phyloP scores from a whole-genome alignment of 2,113 vertebrate species.

The Onychorhynchus coronatus region DNA sequence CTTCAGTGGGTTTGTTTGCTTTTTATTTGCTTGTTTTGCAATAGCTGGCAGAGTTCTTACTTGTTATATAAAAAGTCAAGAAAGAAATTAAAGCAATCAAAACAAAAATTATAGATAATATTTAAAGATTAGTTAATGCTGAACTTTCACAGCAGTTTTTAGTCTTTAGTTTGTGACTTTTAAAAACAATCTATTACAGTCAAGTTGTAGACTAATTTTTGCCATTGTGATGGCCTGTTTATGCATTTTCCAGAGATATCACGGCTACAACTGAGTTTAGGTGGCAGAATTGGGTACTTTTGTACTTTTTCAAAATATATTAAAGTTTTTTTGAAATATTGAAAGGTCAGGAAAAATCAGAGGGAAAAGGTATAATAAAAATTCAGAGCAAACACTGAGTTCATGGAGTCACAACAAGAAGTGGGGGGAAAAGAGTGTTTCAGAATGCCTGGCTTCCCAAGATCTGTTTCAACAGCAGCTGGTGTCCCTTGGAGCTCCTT shows the following conservation, averaged over 20 bases:
- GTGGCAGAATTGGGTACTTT: neutral
- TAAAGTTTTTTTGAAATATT: neutral
- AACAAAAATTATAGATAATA: neutral
- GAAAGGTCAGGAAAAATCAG: neutral
- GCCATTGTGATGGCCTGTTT: neutral
- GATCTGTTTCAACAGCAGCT: conserved; percentile 4
- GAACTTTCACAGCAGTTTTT: neutral
- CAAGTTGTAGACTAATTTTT: neutral
- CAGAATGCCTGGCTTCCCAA: neutral
- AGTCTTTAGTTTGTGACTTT: neutral
- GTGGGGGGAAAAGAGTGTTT: neutral
- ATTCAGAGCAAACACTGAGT: neutral
- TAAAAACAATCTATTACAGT: neutral
- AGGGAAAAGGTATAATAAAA: neutral
- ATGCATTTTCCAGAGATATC: neutral
- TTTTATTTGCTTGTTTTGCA: neutral
- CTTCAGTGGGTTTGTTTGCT: neutral
- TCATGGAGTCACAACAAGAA: neutral
- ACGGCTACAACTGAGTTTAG: neutral
- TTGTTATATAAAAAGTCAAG: neutral
- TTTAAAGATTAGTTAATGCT: neutral
- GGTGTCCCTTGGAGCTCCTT: conserved; percentile 3
- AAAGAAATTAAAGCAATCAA: neutral
- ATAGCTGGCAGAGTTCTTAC: neutral
- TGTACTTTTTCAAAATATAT: neutral